Conservation (phyloP, 2,888 invertebrate genomes). For the Ectropis crepuscularia region DNA sequence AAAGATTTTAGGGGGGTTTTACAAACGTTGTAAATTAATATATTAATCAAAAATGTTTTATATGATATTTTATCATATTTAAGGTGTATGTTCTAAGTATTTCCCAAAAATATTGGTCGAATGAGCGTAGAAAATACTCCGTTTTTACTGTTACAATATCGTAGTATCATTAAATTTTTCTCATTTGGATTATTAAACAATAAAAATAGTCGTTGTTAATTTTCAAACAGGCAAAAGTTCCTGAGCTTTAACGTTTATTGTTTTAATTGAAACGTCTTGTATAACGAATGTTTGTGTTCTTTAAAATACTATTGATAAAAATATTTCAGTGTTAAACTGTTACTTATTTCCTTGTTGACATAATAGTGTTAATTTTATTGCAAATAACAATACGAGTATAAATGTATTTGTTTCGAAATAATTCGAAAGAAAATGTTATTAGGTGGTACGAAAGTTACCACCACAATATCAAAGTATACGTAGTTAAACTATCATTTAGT, state of each 20-base stretch:
- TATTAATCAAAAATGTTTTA: conserved; percentile 25
- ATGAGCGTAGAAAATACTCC: conserved; percentile 12
- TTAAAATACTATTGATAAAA: no score
- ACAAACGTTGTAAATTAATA: conserved; percentile 27
- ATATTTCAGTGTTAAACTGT: no score
- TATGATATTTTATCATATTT: conserved; percentile 21
- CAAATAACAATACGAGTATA: neutral
- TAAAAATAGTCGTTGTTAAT: no score
- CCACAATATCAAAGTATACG: conserved; percentile 17
- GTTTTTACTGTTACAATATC: neutral
- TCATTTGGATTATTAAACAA: no score
- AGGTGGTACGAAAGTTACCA: neutral
- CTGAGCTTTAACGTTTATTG: no score
- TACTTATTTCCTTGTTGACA: no score
- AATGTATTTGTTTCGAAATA: neutral
- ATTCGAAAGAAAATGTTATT: neutral
- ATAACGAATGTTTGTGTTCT: no score
- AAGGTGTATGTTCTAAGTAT: neutral
- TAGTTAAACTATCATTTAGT: conserved; percentile 9
- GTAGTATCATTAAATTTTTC: no score
- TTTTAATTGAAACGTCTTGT: no score
- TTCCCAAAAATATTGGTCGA: conserved; percentile 6
- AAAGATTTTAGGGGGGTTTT: conserved; percentile 31
- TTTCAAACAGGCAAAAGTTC: no score
- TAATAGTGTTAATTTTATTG: no score